Percentiles rank a stretch among this genome's conserved stretches.
phyloP scores from a whole-genome alignment of 2,113 vertebrate species.

The Gila orcuttii region DNA sequence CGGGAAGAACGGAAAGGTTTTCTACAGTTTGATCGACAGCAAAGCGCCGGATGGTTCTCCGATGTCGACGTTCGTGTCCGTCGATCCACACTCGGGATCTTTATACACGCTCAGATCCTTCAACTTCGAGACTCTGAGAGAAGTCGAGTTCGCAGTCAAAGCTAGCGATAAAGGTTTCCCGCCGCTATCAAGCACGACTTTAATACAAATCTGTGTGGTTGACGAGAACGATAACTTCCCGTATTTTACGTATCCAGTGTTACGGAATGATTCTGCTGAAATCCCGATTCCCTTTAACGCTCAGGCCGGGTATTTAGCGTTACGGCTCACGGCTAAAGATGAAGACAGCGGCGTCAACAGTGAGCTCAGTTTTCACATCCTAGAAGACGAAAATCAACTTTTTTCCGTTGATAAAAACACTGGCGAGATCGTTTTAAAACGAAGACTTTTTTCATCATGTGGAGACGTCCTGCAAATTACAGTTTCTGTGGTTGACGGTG shows the following conservation, averaged over 20 bases:
- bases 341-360: slow-evolving; percentile 66
- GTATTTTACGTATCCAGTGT: slow-evolving; percentile 63
- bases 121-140: slow-evolving; percentile 66
- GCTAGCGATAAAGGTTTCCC: slow-evolving; percentile 70
- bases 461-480: slow-evolving; percentile 62
- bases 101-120: slow-evolving; percentile 68
- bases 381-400: slow-evolving; percentile 63
- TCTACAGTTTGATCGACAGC: slow-evolving; percentile 72
- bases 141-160: slow-evolving; percentile 69
- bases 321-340: slow-evolving; percentile 66
- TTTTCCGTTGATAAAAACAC: slow-evolving; percentile 67
- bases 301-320: slow-evolving; percentile 67
- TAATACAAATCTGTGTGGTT: slow-evolving; percentile 67
- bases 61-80: slow-evolving; percentile 66
- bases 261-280: slow-evolving; percentile 67
- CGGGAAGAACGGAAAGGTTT: slow-evolving; percentile 69
- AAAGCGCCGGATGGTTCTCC: slow-evolving; percentile 52
- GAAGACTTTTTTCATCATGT: slow-evolving; percentile 55
- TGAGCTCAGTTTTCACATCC: slow-evolving; percentile 65
- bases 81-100: slow-evolving; percentile 69
- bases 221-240: slow-evolving; percentile 77
- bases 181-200: slow-evolving; percentile 58
- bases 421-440: slow-evolving; percentile 70
- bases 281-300: slow-evolving; percentile 65
- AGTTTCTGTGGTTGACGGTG: slow-evolving; percentile 70